Evolutionary conservation across 2,888 invertebrate species (phyloP).

Genomic region (Mactromeris polynyma): DNA sequence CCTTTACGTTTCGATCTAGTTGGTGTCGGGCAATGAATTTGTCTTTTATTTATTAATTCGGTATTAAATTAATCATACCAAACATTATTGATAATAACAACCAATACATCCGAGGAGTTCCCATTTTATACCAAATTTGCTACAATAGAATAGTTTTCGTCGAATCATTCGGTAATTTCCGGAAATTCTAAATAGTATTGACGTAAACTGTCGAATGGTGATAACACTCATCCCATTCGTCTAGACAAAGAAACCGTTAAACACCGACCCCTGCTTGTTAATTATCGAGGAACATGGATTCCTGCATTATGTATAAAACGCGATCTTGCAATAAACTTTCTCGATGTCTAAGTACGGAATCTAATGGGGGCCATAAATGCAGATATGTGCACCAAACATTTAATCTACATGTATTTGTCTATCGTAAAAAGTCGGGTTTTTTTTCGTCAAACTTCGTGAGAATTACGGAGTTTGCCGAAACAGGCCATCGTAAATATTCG

Average conservation of each 20-base stretch:
- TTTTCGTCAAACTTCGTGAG: neutral
- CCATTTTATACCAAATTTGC: neutral
- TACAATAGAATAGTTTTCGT: too few species aligned
- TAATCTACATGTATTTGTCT: neutral
- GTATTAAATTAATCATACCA: too few species aligned
- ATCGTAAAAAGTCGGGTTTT: neutral
- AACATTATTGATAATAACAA: too few species aligned
- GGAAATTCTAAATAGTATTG: neutral
- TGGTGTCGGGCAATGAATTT: too few species aligned
- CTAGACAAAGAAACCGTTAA: constrained; percentile 12
- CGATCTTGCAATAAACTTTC: neutral
- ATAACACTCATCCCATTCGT: neutral
- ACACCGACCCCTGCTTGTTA: neutral
- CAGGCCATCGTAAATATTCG: neutral
- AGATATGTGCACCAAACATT: neutral
- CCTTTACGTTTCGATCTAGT: too few species aligned
- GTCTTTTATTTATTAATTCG: too few species aligned
- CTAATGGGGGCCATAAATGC: neutral
- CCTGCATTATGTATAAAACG: neutral
- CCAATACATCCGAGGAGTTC: too few species aligned
- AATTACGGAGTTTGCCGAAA: neutral
- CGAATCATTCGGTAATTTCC: neutral
- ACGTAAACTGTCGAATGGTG: neutral
- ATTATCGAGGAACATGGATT: neutral
- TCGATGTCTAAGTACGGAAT: neutral